phyloP scores from a whole-genome alignment of 2,888 invertebrate genomes.

The Sepiola atlantica region DNA sequence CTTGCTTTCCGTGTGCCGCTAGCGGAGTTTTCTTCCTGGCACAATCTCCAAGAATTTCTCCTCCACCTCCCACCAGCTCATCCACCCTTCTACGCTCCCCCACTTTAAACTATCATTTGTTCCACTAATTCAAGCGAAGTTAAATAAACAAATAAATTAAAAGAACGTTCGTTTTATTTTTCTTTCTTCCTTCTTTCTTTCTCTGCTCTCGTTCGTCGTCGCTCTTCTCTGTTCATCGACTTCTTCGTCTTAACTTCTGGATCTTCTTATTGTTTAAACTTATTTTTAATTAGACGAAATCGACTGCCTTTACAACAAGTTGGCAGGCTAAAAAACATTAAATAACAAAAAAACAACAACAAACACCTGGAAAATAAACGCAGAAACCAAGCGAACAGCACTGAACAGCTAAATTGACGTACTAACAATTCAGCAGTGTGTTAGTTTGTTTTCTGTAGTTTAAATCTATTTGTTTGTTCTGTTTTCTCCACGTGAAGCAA shows the following conservation, averaged over 20 bases:
- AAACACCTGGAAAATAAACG: not conserved
- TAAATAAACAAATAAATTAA: no score
- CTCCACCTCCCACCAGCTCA: not conserved
- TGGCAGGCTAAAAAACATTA: not conserved
- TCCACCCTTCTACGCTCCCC: not conserved
- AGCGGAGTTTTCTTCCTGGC: not conserved
- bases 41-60: not conserved
- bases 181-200: not conserved
- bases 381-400: not conserved
- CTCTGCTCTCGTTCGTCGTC: not conserved
- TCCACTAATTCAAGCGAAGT: not conserved
- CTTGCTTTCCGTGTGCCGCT: not conserved
- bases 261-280: not conserved
- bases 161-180: not conserved
- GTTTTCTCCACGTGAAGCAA: no score
- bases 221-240: not conserved
- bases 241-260: not conserved
- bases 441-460: no score
- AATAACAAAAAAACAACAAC: not conserved
- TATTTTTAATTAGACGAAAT: slow-evolving; percentile 10
- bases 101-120: not conserved
- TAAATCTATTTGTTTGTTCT: no score
- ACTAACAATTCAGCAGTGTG: no score
- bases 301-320: not conserved
- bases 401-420: no score